Evolutionary conservation across 1,140 invertebrate species (phyloP), one percentile per base, ranked within the genome.

Genomic region (Liolophura sinensis): DNA sequence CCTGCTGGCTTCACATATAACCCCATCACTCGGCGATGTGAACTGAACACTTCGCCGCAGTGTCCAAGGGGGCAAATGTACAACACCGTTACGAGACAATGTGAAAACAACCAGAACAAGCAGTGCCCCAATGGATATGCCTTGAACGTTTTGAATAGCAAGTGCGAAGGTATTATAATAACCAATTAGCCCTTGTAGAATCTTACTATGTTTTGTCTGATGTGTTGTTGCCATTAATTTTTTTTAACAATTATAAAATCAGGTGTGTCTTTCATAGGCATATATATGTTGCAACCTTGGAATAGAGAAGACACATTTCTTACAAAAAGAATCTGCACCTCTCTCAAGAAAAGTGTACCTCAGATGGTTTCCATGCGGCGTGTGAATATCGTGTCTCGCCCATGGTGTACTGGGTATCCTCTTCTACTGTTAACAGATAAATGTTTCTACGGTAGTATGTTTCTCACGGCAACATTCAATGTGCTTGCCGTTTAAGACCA

Each of bases 111-210:
- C 51, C 73, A 16, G 75, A 87, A 14, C 90, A 90, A 0, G 90
- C 83, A 79, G 82, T 87, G 70, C 88, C 84, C 76, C 12, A 22
- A 20, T 48, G 79, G 79, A 1, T 92, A 90, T 75, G 89, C 54
- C 0, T 79, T 71, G 61, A 77, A 77, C 63, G 61, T 59, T 11
- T 50, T 68, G 20, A 67, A 70, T 22, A 52, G 63, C 4, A 54
- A 55, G 15, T 83, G 81, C 70, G 74, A 78, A 68, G 79, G 81
- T 79, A 71, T 67, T 59, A 25, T 16, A 20, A 15, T 40, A 25
- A 25, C 20, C 16, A 47, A 62, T 20, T 49, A 20, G n/a, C 50
- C 48, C n/a, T 7, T 11, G n/a, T 11, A 18, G 57, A 25, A 40
- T n/a, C n/a, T n/a, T n/a, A n/a, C n/a, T n/a, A n/a, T n/a, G n/a